Evolutionary conservation across 2,113 vertebrate genomes (phyloP).

Genomic region (Triplophysa tibetana): DNA sequence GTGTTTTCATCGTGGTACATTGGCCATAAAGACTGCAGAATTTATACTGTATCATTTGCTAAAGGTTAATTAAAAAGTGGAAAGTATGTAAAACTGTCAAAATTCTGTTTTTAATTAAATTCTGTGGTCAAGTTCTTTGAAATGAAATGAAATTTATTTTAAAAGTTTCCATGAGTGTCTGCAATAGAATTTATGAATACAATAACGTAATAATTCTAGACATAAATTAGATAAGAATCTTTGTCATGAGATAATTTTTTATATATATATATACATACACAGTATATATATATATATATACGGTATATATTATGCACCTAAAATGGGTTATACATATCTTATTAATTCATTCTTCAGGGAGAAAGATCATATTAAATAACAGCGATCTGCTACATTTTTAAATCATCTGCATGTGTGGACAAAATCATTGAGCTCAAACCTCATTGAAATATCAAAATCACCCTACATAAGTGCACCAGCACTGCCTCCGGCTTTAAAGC

Average conservation of each 20-base stretch:
- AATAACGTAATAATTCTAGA: background rate
- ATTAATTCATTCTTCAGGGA: background rate
- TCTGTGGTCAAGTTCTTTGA: background rate
- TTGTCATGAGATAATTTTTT: background rate
- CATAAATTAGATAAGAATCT: background rate
- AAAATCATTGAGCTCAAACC: constrained; percentile 4
- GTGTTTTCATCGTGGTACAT: background rate
- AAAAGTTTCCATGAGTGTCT: too few relatives aligned
- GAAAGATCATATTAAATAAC: background rate
- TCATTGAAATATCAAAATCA: constrained; percentile 16
- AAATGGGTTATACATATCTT: background rate
- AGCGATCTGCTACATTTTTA: background rate
- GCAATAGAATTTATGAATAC: too few relatives aligned
- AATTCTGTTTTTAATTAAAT: too few relatives aligned
- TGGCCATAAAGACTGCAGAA: background rate
- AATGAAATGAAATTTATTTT: background rate
- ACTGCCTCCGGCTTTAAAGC: background rate
- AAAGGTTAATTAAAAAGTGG: background rate
- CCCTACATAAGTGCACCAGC: background rate
- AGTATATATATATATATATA: background rate
- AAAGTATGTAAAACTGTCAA: too few relatives aligned
- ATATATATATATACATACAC: too few relatives aligned
- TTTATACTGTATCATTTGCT: too few relatives aligned
- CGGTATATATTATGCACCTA: too few relatives aligned
- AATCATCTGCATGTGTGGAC: background rate